Evolutionary conservation across 2,888 invertebrate species (phyloP).

Genomic region (Xylota segnis): DNA sequence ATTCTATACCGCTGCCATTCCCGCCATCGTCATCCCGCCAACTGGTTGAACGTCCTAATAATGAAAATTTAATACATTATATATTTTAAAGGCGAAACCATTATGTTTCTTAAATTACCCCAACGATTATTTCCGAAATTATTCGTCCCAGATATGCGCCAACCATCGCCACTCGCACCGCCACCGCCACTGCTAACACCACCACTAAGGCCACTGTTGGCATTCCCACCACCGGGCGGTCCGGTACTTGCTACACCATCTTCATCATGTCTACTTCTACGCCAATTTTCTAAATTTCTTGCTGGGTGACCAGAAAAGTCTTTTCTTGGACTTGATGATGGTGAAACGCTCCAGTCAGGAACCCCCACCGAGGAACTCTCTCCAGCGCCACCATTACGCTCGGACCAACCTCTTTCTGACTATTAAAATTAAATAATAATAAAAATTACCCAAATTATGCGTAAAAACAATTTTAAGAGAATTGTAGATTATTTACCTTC

Average conservation of each 20-base stretch:
- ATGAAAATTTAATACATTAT: background rate
- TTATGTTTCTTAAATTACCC: conserved; percentile 79
- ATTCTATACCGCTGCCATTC: conserved; percentile 59
- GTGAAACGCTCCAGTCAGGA: conserved; percentile 82
- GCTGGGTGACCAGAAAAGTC: conserved; percentile 81
- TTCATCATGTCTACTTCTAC: conserved; percentile 82
- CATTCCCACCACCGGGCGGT: conserved; percentile 35
- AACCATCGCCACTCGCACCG: conserved; percentile 71
- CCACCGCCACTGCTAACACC: background rate
- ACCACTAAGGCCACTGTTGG: conserved; percentile 37
- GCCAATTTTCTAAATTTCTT: conserved; percentile 83
- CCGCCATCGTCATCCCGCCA: conserved; percentile 83
- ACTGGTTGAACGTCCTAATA: conserved; percentile 82
- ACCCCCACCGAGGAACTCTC: conserved; percentile 76
- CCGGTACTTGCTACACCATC: conserved; percentile 52
- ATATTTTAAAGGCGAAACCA: background rate
- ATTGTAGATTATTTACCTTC: conserved; percentile 48
- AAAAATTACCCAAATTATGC: background rate
- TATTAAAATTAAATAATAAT: conserved; percentile 40
- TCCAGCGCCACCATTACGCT: conserved; percentile 81
- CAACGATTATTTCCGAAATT: conserved; percentile 80
- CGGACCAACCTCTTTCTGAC: conserved; percentile 83
- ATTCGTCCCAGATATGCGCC: conserved; percentile 74
- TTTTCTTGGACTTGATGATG: conserved; percentile 83
- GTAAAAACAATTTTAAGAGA: background rate